phyloP scores from a whole-genome alignment of 2,113 vertebrate genomes.

The Catharus fuscescens region DNA sequence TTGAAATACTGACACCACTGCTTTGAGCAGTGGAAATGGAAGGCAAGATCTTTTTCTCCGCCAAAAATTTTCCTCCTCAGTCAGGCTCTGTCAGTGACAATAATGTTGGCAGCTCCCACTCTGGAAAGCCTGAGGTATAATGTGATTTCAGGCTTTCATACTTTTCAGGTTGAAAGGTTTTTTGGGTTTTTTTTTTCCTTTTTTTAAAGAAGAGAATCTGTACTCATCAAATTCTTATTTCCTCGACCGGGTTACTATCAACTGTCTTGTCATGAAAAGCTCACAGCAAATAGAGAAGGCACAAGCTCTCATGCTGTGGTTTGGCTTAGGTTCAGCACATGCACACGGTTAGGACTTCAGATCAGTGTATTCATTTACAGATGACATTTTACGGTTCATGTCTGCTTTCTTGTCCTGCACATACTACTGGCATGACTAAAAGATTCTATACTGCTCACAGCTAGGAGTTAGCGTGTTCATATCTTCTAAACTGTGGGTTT shows the following conservation, averaged over 20 bases:
- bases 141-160: slow-evolving; percentile 53
- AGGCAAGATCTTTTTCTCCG: slow-evolving; percentile 51
- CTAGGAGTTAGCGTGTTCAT: not conserved
- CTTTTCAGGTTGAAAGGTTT: slow-evolving; percentile 1
- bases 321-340: not conserved
- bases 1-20: slow-evolving; percentile 64
- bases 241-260: slow-evolving; percentile 13
- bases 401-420: not conserved
- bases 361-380: not conserved
- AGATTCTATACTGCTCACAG: not conserved
- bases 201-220: not conserved
- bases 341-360: not conserved
- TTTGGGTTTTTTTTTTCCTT: fast-evolving
- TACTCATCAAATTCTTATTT: not conserved
- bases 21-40: slow-evolving; percentile 42
- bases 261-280: not conserved
- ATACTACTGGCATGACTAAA: not conserved
- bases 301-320: not conserved
- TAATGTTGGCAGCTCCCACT: slow-evolving; percentile 49
- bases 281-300: slow-evolving; percentile 2
- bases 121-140: slow-evolving; percentile 60
- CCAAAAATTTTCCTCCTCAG: slow-evolving; percentile 57
- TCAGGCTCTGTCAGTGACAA: slow-evolving; percentile 54
- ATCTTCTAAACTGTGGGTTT: not conserved
- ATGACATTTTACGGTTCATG: not conserved